Base-by-base conservation (phyloP, 23 tunicate species). In the Trididemnum nubilum region DNA sequence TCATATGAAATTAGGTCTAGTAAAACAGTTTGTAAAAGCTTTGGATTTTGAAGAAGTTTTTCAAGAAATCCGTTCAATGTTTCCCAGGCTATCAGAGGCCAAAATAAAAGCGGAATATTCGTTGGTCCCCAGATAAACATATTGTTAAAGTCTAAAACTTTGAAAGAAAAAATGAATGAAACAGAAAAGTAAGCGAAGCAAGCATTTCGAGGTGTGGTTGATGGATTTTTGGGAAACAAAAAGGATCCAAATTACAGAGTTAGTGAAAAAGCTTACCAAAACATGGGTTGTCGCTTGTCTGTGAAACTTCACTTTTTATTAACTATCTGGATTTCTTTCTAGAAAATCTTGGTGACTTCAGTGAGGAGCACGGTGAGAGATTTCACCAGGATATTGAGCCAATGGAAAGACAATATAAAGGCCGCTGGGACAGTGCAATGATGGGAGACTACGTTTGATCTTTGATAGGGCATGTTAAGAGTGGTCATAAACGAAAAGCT, bases 21-120 rank as follows among this genome's bases (percentile, higher is more conserved):
- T 78, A 33, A 78, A 78, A 29, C 69, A 54, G 69, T 78, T 78
- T 1, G 82, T 78, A 9, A 78, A 78, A 59, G 82, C 82, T 60
- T 57, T 59, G 82, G n/a, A n/a, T n/a, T n/a, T n/a, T n/a, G n/a
- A n/a, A n/a, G n/a, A n/a, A n/a, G n/a, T n/a, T n/a, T n/a, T n/a
- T n/a, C n/a, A n/a, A n/a, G n/a, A n/a, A n/a, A n/a, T n/a, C n/a
- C n/a, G n/a, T n/a, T n/a, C n/a, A n/a, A n/a, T n/a, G n/a, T n/a
- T n/a, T n/a, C n/a, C n/a, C n/a, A n/a, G n/a, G n/a, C n/a, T n/a
- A n/a, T n/a, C n/a, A n/a, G n/a, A n/a, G n/a, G n/a, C n/a, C n/a
- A n/a, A n/a, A n/a, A n/a, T n/a, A n/a, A n/a, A n/a, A n/a, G n/a
- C n/a, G n/a, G n/a, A n/a, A n/a, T n/a, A n/a, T n/a, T n/a, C n/a